A percentile compares a stretch with the other conserved stretches of the same genome.
Conservation (phyloP, 2,888 invertebrate species). For the Smittia sp. region DNA sequence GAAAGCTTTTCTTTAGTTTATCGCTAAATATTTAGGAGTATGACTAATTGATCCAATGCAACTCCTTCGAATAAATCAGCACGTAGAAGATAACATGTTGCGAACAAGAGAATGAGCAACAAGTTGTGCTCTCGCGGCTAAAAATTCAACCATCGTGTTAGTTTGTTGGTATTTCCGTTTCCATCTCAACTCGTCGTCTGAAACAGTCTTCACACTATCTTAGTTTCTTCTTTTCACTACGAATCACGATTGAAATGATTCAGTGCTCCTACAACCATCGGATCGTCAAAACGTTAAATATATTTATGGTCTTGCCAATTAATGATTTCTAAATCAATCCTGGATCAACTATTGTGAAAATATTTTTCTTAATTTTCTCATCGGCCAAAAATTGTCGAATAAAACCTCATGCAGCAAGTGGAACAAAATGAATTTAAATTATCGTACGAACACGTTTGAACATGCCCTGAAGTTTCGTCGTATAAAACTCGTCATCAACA, state of each 20-base stretch:
- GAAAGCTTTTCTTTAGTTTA: no score
- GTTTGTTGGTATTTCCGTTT: conserved; percentile 33
- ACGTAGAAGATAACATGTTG: no score
- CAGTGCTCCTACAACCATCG: no score
- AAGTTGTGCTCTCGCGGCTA: conserved; percentile 21
- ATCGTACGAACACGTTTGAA: conserved; percentile 29
- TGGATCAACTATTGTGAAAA: no score
- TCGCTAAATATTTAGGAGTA: no score
- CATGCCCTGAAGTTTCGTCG: conserved; percentile 14
- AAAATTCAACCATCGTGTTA: not conserved
- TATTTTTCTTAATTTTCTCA: no score
- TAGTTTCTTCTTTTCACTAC: not conserved
- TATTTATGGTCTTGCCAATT: no score
- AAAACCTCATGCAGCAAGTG: no score
- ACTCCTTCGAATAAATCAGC: not conserved
- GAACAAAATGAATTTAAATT: conserved; percentile 20
- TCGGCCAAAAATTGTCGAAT: no score
- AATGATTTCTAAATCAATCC: no score
- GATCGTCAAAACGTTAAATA: no score
- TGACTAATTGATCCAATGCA: not conserved
- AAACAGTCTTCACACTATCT: not conserved
- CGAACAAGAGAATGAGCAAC: not conserved
- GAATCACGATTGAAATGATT: no score
- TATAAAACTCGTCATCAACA: not conserved
- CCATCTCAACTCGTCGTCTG: not conserved